phyloP scores from a whole-genome alignment of 2,888 invertebrate genomes.

The Lasioglossum calceatum region DNA sequence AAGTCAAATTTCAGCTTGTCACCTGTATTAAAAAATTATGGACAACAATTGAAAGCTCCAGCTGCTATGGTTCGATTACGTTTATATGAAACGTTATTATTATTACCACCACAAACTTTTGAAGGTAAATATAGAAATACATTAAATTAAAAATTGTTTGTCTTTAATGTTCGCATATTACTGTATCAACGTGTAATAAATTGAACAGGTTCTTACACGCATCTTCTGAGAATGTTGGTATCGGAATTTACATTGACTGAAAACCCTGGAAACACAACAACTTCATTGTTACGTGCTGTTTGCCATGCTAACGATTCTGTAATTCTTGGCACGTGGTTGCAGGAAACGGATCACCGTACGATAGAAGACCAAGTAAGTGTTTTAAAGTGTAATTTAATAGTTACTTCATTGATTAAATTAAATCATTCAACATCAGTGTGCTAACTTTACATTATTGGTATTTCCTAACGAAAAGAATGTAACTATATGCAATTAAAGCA shows the following conservation, averaged over 20 bases:
- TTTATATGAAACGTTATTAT: slow-evolving; percentile 94
- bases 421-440: slow-evolving; percentile 6
- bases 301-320: slow-evolving; percentile 96
- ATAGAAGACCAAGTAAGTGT: slow-evolving; percentile 97
- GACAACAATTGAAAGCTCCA: slow-evolving; percentile 96
- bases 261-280: slow-evolving; percentile 96
- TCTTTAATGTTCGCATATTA: not conserved
- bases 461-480: slow-evolving; percentile 24
- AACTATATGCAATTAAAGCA: slow-evolving; percentile 33
- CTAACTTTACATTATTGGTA: slow-evolving; percentile 14
- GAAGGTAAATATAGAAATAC: slow-evolving; percentile 86
- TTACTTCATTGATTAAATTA: not conserved
- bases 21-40: slow-evolving; percentile 93
- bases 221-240: slow-evolving; percentile 94
- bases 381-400: not conserved
- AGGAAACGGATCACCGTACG: slow-evolving; percentile 97
- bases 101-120: slow-evolving; percentile 91
- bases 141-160: not conserved
- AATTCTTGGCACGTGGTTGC: slow-evolving; percentile 96
- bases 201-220: slow-evolving; percentile 90
- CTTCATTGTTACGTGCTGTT: slow-evolving; percentile 91
- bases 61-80: slow-evolving; percentile 97
- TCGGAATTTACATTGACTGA: slow-evolving; percentile 98
- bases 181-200: slow-evolving; percentile 17
- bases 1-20: slow-evolving; percentile 88